Base-by-base conservation (phyloP, 2,113 vertebrate genomes). In the Ariopsis seemanni region DNA sequence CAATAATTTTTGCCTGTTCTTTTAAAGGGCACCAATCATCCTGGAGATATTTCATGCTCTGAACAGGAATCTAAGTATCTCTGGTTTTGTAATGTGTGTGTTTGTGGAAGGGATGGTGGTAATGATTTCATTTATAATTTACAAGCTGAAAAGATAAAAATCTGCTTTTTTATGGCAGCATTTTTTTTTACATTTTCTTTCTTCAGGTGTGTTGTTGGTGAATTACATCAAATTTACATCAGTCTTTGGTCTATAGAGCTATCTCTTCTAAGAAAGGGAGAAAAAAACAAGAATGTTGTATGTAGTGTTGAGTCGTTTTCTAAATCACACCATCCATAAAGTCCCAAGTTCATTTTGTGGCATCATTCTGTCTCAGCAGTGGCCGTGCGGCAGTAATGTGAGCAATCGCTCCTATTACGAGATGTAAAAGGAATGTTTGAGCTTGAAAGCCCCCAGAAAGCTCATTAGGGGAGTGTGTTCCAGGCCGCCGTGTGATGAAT, bases 321-420 rank as follows among this genome's bases (percentile, higher is more conserved):
- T 88, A 86, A 89, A 89, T 86, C 84, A 88, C 74, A 50, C 75
- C 83, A 87, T 90, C 87, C 72, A 80, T 89, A 90, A 90, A 52
- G 71, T 67, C 53, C 18, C 27, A 69, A 75, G 81, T 88, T 84
- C 65, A 82, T 88, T 89, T 89, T 67, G 78, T 50, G 72, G 65
- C 62, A 65, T 83, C n/a, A 1, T 85, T 60, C 50, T 17, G 77
- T 52, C 42, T 18, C 84, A 12, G n/a, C 74, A 20, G 57, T 82
- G 75, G 71, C 86, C 60, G 52, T 42, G 48, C 10, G 22, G 53
- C 67, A n/a, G 81, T 82, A 77, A 60, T 77, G 88, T 88, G 77
- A 88, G 81, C 62, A 25, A 89, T 91, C 50, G 82, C 65, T 88
- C 69, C 67, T 86, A 82, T 88, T 91, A 85, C 82, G 30, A 88